phyloP scores from a whole-genome alignment of 2,797 vertebrate species.

The Phataginus tricuspis region DNA sequence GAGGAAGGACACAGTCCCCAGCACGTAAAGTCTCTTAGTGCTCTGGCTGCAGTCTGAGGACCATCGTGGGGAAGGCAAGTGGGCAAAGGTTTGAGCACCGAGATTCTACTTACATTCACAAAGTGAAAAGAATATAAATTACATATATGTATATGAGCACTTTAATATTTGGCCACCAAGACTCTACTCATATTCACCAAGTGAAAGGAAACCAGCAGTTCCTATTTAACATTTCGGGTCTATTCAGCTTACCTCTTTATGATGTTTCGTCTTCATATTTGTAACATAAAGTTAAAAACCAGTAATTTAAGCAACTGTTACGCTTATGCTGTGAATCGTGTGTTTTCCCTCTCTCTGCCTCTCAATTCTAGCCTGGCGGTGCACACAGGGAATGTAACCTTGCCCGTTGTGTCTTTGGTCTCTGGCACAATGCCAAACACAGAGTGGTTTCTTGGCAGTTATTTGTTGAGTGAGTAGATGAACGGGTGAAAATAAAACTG shows the following conservation, averaged over 20 bases:
- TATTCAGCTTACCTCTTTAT: neutral
- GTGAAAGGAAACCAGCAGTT: neutral
- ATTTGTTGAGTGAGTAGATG: neutral
- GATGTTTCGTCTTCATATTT: neutral
- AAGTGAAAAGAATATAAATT: neutral
- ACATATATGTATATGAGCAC: too few species aligned
- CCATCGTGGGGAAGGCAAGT: rapidly evolving
- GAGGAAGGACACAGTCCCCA: neutral
- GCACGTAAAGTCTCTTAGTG: rapidly evolving
- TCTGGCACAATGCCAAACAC: neutral
- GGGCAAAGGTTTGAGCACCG: neutral
- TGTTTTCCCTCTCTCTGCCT: too few species aligned
- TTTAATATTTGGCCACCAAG: neutral
- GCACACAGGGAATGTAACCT: neutral
- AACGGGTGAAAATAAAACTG: neutral
- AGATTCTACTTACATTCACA: neutral
- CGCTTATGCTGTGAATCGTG: neutral
- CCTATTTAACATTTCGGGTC: neutral
- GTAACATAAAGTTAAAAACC: neutral
- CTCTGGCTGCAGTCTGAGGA: neutral
- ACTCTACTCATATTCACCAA: neutral
- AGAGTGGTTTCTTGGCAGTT: slow-evolving; percentile 37
- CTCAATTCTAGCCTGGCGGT: neutral
- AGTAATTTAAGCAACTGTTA: neutral
- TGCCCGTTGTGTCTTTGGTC: neutral